Percentiles rank a stretch among this genome's conserved stretches.
Conservation (phyloP, 2,797 vertebrate genomes). For the Numenius phaeopus region DNA sequence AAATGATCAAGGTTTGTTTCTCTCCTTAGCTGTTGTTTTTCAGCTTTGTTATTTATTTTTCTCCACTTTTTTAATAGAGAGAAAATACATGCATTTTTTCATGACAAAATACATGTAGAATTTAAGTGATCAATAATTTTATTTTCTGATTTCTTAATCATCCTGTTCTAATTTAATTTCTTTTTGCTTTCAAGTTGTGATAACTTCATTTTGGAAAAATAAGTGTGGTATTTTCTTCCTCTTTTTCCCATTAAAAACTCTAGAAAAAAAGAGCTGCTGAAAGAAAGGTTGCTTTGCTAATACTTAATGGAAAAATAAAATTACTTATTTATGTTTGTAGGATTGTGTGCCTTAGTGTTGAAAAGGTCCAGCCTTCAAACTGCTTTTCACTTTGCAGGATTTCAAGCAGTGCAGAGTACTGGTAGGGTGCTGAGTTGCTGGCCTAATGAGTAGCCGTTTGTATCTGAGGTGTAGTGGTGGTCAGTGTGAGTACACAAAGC, state of each 20-base stretch:
- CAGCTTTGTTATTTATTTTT: background rate
- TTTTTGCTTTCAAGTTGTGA: background rate
- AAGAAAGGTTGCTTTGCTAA: background rate
- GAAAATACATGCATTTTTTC: background rate
- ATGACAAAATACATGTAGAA: background rate
- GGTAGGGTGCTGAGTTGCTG: slow-evolving; percentile 5
- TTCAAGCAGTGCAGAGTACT: slow-evolving; percentile 5
- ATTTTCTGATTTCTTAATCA: background rate
- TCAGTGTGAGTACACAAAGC: background rate
- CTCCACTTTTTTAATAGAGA: background rate
- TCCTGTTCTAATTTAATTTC: background rate
- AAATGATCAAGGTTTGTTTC: background rate
- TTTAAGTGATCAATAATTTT: background rate
- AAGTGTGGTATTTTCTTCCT: background rate
- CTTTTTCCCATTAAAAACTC: background rate
- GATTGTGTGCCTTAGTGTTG: background rate
- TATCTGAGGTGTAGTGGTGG: background rate
- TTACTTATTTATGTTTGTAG: background rate
- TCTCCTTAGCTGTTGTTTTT: background rate
- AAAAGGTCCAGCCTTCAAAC: background rate
- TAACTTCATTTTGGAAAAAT: background rate
- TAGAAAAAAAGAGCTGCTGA: background rate
- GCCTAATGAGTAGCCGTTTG: background rate
- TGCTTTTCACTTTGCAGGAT: slow-evolving; percentile 2
- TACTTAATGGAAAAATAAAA: background rate